A percentile compares a stretch with the other conserved stretches of the same genome.
Conservation (phyloP, 2,888 invertebrate species). For the Rhogogaster chlorosoma region DNA sequence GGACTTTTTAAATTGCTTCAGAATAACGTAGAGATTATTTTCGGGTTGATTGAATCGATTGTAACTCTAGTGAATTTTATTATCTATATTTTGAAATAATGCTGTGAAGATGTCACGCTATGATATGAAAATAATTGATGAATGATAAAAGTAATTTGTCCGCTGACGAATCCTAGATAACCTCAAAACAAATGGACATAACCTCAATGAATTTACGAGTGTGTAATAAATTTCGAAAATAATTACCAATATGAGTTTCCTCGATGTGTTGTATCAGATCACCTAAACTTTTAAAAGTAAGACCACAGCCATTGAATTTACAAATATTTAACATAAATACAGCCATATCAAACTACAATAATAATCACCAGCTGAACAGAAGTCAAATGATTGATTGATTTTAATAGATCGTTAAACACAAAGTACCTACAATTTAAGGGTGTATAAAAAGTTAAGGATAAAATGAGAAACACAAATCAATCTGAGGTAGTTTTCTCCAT, state of each 20-base stretch:
- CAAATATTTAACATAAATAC: constrained; percentile 94
- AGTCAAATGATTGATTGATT: constrained; percentile 46
- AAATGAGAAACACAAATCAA: background rate
- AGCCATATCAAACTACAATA: constrained; percentile 83
- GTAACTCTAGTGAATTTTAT: background rate
- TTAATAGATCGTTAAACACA: background rate
- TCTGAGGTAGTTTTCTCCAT: background rate
- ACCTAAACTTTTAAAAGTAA: constrained; percentile 89
- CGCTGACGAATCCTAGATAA: constrained; percentile 24
- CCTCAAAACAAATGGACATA: constrained; percentile 43
- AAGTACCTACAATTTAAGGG: background rate
- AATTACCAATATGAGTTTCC: constrained; percentile 91
- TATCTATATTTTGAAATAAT: background rate
- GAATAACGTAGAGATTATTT: background rate
- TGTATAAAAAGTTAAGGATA: background rate
- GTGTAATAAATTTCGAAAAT: constrained; percentile 12
- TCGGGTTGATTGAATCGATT: background rate
- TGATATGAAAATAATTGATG: background rate
- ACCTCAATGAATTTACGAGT: background rate
- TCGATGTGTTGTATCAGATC: constrained; percentile 94
- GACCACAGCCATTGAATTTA: constrained; percentile 92
- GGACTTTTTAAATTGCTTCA: background rate
- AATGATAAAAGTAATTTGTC: background rate
- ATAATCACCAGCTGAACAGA: constrained; percentile 1
- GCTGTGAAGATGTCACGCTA: constrained; percentile 6